phyloP scores from a whole-genome alignment of 2,113 vertebrate genomes.

The Plestiodon gilberti region DNA sequence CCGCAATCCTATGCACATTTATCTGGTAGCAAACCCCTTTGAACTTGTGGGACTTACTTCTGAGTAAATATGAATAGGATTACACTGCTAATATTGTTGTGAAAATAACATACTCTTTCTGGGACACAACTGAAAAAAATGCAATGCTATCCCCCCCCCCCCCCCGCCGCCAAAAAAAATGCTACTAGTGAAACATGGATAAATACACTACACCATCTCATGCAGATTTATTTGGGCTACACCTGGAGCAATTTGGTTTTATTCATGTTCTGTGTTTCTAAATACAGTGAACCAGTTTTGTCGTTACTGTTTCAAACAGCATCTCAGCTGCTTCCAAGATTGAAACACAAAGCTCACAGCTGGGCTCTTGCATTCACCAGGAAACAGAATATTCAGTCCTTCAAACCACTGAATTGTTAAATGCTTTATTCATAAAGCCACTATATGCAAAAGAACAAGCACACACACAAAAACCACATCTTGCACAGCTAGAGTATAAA shows the following conservation, averaged over 20 bases:
- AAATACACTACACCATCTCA: background rate
- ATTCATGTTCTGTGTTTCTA: conserved; percentile 39
- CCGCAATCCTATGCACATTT: too few relatives aligned
- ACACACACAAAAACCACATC: background rate
- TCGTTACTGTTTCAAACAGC: conserved; percentile 24
- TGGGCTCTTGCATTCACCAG: conserved; percentile 9
- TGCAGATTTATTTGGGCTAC: background rate
- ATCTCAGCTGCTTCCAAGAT: conserved; percentile 40
- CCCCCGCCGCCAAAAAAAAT: too few relatives aligned
- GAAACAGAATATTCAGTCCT: background rate
- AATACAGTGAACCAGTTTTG: conserved; percentile 6
- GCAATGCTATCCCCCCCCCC: background rate
- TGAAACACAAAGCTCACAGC: conserved; percentile 18
- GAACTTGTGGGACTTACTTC: too few relatives aligned
- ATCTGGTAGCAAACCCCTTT: too few relatives aligned
- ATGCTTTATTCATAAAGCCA: conserved; percentile 7
- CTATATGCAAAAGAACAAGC: conserved; percentile 1
- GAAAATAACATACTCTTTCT: background rate
- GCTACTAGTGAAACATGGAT: background rate
- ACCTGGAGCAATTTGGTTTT: conserved; percentile 29
- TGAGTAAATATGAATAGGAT: too few relatives aligned
- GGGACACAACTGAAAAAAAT: background rate
- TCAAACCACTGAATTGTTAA: background rate
- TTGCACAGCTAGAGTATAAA: background rate
- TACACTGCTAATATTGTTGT: background rate